Conservation (phyloP, 2,888 invertebrate species). For the Ceramica pisi region DNA sequence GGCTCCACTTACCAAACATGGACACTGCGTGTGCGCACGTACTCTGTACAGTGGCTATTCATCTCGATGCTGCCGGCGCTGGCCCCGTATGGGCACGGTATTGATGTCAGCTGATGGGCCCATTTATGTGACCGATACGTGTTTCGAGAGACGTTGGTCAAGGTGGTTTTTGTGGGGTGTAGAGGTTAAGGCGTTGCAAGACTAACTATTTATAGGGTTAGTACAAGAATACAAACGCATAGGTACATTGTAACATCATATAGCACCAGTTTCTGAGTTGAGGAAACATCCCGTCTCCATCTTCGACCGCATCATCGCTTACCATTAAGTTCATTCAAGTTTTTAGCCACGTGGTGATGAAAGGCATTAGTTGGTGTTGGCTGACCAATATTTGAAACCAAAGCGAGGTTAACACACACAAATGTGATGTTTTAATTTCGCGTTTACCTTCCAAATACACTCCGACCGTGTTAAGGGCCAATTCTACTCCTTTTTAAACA, state of each 20-base stretch:
- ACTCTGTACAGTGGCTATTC: constrained; percentile 41
- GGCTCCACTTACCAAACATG: constrained; percentile 48
- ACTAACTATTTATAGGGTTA: not conserved
- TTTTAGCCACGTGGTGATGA: constrained; percentile 6
- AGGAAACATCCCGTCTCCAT: too few relatives aligned
- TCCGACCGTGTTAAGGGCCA: too few relatives aligned
- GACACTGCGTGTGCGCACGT: constrained; percentile 11
- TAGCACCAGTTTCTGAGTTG: too few relatives aligned
- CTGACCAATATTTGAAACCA: constrained; percentile 27
- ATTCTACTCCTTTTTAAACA: too few relatives aligned
- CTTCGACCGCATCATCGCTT: too few relatives aligned
- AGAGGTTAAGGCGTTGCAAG: not conserved
- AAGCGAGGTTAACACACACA: constrained; percentile 20
- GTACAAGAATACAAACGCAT: too few relatives aligned
- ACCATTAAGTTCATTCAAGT: constrained; percentile 7
- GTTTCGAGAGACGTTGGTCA: not conserved
- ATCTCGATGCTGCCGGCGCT: constrained; percentile 38
- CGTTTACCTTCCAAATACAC: constrained; percentile 20
- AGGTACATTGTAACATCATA: too few relatives aligned
- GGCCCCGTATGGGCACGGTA: constrained; percentile 53
- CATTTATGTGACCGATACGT: constrained; percentile 46
- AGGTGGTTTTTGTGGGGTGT: not conserved
- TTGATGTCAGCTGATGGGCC: constrained; percentile 52
- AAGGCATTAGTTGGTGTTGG: constrained; percentile 3
- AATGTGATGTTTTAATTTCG: constrained; percentile 15